Evolutionary conservation across 2,797 vertebrate genomes (phyloP), one percentile per base, ranked within the genome.

Genomic region (Chanos chanos): DNA sequence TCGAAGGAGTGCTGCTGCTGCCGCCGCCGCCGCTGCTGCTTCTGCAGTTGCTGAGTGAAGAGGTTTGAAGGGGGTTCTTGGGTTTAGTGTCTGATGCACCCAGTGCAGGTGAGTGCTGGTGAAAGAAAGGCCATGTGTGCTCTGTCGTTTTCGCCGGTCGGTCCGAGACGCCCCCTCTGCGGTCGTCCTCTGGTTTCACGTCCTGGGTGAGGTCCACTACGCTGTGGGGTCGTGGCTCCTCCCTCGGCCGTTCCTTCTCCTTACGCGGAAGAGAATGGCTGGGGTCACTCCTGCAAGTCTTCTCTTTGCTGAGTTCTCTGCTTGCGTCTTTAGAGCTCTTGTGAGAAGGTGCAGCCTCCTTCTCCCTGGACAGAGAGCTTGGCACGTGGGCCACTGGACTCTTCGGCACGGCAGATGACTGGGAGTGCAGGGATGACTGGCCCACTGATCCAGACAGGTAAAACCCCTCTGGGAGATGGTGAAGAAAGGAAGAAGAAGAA

Each of bases 151-250:
- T 87, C 78, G 4, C 44, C 56, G 78, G 75, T 56, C 89, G 89
- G 36, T 86, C 84, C 3, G 82, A 72, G 22, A 75, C 83, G 0
- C 81, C 77, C 40, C 79, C 73, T 66, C 87, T 84, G 59, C 87
- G 76, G 37, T 91, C 87, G 1, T 84, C 75, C 36, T 93, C 91
- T 0, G 74, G 63, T 15, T 90, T 89, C 7, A 79, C 69, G 28
- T 94, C 93, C 74, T 91, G 89, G 0, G 93, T 94, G 71, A 94
- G 88, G 75, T 97, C 94, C 6, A 95, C 94, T 59, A 98, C 93
- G 0, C 93, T 91, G 57, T 89, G 89, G 0, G 89, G 85, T 9
- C 91, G 85, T 0, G 79, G 70, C 21, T 92, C 93, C 65, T 96
- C 94, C 44, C 91, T 89, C 0, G 73, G 64, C 2, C 81, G 65